A percentile compares a stretch with the other conserved stretches of the same genome.
These are phyloP conservation scores for Thermophis baileyi DNA, from an alignment of 2,113 vertebrate genomes.

Conservation along the genomic window DNA sequence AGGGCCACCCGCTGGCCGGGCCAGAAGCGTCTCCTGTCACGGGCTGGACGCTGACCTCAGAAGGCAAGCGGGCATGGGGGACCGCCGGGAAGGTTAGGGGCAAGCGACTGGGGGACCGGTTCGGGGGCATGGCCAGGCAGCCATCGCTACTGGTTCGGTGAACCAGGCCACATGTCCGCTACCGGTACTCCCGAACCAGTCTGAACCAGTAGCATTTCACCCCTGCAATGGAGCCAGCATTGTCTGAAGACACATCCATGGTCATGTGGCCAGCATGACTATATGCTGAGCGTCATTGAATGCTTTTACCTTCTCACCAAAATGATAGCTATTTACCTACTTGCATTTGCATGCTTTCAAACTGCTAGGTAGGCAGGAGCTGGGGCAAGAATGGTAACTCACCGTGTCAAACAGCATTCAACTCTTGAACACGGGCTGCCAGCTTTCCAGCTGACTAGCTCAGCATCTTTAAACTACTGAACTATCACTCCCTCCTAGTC, in stretches of 20 bases:
- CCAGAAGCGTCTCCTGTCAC: no score
- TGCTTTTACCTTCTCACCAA: not conserved
- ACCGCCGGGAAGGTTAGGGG: no score
- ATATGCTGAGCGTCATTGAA: not conserved
- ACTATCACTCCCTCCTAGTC: not conserved
- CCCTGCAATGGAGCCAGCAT: not conserved
- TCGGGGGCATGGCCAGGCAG: no score
- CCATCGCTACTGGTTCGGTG: rapidly evolving
- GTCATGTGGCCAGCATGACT: not conserved
- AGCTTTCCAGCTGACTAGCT: not conserved
- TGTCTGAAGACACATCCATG: not conserved
- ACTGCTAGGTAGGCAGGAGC: not conserved
- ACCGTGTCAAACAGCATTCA: not conserved
- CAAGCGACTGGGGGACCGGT: no score
- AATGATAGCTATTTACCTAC: not conserved
- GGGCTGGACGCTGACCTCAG: no score
- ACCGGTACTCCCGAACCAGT: no score
- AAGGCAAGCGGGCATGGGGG: no score
- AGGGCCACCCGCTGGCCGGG: no score
- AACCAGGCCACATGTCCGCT: no score
- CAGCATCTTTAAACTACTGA: not conserved
- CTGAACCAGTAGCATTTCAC: no score
- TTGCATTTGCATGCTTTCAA: not conserved
- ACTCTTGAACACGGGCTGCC: not conserved
- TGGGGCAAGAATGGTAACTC: not conserved